Evolutionary conservation across 2,113 vertebrate genomes (phyloP), one percentile per base, ranked within the genome.

Genomic region (Neodontobutis hainanensis): DNA sequence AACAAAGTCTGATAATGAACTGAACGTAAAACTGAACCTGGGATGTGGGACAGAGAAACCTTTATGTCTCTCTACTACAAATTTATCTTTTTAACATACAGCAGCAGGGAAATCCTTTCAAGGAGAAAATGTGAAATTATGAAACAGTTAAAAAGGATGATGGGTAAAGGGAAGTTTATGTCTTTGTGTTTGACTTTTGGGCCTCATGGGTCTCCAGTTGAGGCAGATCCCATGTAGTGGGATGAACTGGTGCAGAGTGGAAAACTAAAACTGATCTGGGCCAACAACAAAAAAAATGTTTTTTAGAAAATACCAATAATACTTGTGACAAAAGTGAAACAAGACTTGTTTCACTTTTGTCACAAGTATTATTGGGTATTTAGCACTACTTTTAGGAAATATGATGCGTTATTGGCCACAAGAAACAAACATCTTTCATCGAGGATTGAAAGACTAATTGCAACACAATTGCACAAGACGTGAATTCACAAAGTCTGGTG

Each of bases 371-470:
- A n/a, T n/a, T 8, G 8, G 38, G 38, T 8, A 1, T 40, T 40
- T 8, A 40, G 3, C 38, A 40, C 8, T 40, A 4, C 38, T 40
- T 40, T 40, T 40, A 2, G 38, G 8, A 48, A 9, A 48, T 36
- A 42, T 63, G 51, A 11, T 32, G 75, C 50, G 12, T 58, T 60
- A 69, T 62, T 34, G 35, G 44, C 83, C 65, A 72, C 61, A 76
- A 61, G 38, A 62, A 64, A 64, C 61, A 70, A 59, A 58, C 61
- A 65, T 73, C 61, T 47, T 62, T 49, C 63, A 42, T 40, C 34
- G 1, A 6, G 60, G 58, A 80, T 36, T 52, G 42, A 72, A 72
- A 78, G 76, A 88, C 52, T 80, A 77, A 84, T 88, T 87, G 73
- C 64, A 58, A 15, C 19, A 60, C 47, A 77, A 79, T 70, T 74